Percentiles rank a stretch among this genome's conserved stretches.
phyloP scores from a whole-genome alignment of 2,888 invertebrate species.

The Listrodromus nycthemerus region DNA sequence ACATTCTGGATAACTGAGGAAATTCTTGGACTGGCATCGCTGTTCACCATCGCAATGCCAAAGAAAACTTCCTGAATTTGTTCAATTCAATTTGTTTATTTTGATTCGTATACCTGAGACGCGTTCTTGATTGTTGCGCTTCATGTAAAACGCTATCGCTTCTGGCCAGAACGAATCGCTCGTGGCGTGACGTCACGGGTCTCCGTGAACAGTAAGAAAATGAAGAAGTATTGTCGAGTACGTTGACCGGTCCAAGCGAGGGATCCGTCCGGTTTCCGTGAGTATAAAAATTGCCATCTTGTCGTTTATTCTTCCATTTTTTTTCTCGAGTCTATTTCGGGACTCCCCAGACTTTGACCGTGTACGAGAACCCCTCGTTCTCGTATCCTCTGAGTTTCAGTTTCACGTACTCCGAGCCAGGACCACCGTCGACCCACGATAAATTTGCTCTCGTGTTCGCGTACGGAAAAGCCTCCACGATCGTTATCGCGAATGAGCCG shows the following conservation, averaged over 20 bases:
- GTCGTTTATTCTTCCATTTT: not conserved
- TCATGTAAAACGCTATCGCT: too few relatives aligned
- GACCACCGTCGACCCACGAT: slow-evolving; percentile 83
- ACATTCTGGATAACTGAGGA: slow-evolving; percentile 80
- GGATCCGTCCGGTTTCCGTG: too few relatives aligned
- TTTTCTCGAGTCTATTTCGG: slow-evolving; percentile 7
- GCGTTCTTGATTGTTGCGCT: not conserved
- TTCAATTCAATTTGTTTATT: not conserved
- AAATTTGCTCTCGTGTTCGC: slow-evolving; percentile 78
- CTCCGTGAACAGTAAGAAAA: too few relatives aligned
- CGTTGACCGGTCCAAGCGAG: too few relatives aligned
- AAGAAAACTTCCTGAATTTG: slow-evolving; percentile 76
- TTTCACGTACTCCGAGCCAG: slow-evolving; percentile 83
- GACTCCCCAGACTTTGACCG: slow-evolving; percentile 84
- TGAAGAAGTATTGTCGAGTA: not conserved
- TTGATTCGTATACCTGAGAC: slow-evolving; percentile 20
- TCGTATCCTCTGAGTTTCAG: slow-evolving; percentile 83
- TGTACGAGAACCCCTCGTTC: slow-evolving; percentile 85
- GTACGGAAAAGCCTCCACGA: slow-evolving; percentile 83
- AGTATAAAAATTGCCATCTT: too few relatives aligned
- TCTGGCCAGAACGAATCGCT: too few relatives aligned
- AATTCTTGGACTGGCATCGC: slow-evolving; percentile 91
- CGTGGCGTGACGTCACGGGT: too few relatives aligned
- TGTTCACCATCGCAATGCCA: slow-evolving; percentile 88
- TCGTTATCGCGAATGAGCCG: slow-evolving; percentile 83